Percentiles rank a stretch among this genome's conserved stretches.
These are phyloP conservation scores for Pongo pygmaeus DNA, from an alignment of 2,113 vertebrate species.

Conservation along the genomic window DNA sequence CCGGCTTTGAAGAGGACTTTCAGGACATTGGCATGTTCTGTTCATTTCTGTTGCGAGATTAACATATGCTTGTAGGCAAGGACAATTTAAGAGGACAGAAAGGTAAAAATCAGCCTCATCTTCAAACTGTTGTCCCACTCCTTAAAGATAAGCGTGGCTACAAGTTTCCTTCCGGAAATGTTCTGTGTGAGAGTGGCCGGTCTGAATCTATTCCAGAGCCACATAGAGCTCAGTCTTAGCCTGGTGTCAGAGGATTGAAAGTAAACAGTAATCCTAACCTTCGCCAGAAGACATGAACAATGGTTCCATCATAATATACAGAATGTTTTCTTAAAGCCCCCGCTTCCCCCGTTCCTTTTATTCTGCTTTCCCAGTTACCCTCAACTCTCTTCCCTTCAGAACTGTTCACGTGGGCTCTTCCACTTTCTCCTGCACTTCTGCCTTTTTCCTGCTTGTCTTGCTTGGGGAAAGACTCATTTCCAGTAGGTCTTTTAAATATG, in stretches of 20 bases:
- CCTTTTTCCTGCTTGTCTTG: not conserved
- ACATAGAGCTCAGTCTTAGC: not conserved
- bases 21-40: not conserved
- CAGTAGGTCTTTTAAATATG: not conserved
- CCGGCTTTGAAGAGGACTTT: not conserved
- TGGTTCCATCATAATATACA: accelerated
- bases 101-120: not conserved
- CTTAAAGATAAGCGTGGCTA: not conserved
- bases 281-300: not conserved
- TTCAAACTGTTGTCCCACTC: not conserved
- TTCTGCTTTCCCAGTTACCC: not conserved
- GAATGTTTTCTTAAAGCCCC: not conserved
- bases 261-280: not conserved
- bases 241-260: not conserved
- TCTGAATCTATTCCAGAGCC: not conserved
- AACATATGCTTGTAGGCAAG: not conserved
- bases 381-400: not conserved
- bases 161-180: not conserved
- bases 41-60: not conserved
- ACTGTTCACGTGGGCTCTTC: not conserved
- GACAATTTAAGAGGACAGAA: not conserved
- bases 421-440: not conserved
- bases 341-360: accelerated
- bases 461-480: not conserved
- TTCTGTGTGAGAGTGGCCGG: not conserved